Evolutionary conservation across 1,140 invertebrate species (phyloP).

Genomic region (Ephestia elutella): DNA sequence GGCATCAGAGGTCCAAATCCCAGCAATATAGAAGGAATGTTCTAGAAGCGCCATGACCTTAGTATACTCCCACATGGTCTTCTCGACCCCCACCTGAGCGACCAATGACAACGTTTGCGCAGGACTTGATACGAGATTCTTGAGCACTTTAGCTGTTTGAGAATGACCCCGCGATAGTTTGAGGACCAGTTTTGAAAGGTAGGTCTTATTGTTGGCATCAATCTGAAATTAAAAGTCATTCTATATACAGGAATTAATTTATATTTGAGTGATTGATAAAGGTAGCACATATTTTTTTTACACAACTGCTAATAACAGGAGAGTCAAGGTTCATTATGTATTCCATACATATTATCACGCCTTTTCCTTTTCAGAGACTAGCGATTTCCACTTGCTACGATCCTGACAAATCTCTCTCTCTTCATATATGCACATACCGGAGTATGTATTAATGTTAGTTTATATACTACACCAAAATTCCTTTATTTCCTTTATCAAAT

Average conservation of each 20-base stretch:
- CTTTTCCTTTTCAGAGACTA: too few relatives aligned
- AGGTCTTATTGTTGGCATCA: slow-evolving; percentile 66
- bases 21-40: slow-evolving; percentile 63
- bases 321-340: too few relatives aligned
- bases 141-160: slow-evolving; percentile 58
- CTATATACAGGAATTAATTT: slow-evolving; percentile 2
- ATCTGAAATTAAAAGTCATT: slow-evolving; percentile 47
- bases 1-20: slow-evolving; percentile 55
- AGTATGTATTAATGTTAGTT: too few relatives aligned
- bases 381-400: too few relatives aligned
- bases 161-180: slow-evolving; percentile 66
- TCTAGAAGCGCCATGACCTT: slow-evolving; percentile 62
- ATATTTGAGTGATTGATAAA: too few relatives aligned
- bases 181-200: slow-evolving; percentile 60
- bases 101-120: slow-evolving; percentile 58
- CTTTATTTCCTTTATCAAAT: too few relatives aligned
- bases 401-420: too few relatives aligned
- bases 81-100: slow-evolving; percentile 62
- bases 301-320: too few relatives aligned
- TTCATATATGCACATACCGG: too few relatives aligned
- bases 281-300: too few relatives aligned
- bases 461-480: too few relatives aligned
- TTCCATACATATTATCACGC: too few relatives aligned
- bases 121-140: slow-evolving; percentile 55
- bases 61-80: slow-evolving; percentile 70